Evolutionary conservation across 1,140 invertebrate species (phyloP).

Genomic region (Notospermus geniculatus): DNA sequence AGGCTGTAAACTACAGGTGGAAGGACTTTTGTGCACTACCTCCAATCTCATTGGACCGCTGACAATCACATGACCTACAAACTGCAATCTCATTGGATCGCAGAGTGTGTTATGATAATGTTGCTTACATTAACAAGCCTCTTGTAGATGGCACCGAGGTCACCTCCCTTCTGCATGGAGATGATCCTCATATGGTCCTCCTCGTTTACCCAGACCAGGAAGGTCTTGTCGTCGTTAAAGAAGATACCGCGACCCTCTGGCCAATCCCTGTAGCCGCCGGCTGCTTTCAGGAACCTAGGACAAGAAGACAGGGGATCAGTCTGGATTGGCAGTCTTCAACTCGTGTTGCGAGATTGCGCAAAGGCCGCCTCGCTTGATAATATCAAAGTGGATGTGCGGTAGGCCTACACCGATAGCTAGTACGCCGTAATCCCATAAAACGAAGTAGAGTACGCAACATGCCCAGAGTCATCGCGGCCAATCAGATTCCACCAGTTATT

Average conservation of each 20-base stretch:
- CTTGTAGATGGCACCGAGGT: constrained; percentile 78
- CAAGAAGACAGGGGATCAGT: not conserved
- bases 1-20: no score
- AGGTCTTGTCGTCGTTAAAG: constrained; percentile 86
- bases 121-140: constrained; percentile 72
- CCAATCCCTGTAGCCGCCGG: constrained; percentile 31
- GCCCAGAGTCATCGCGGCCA: no score
- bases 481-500: no score
- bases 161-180: constrained; percentile 93
- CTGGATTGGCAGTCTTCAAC: no score
- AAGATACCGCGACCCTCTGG: constrained; percentile 65
- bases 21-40: no score
- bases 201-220: constrained; percentile 97
- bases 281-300: constrained; percentile 35
- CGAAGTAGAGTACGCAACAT: not conserved
- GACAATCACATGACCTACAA: not conserved
- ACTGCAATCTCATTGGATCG: not conserved
- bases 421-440: not conserved
- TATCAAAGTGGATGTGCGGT: not conserved
- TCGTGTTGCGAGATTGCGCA: no score
- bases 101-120: not conserved
- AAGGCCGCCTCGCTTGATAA: no score
- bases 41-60: no score
- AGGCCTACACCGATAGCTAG: not conserved
- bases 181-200: constrained; percentile 97